A percentile compares a stretch with the other conserved stretches of the same genome.
phyloP scores from a whole-genome alignment of 2,888 invertebrate species.

The Rhaphigaster nebulosa region DNA sequence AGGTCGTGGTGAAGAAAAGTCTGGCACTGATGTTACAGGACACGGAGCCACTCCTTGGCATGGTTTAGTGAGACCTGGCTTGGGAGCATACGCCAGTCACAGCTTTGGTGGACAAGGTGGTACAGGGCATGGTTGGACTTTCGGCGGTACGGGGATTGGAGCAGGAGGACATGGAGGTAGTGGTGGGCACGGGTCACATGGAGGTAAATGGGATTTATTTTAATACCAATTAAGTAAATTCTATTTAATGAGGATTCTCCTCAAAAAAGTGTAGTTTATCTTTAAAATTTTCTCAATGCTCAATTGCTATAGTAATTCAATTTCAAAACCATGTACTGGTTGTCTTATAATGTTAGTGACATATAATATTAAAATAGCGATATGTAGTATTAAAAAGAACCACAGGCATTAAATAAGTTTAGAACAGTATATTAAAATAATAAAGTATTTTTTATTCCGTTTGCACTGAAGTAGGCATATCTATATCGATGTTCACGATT shows the following conservation, averaged over 20 bases:
- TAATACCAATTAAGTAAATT: neutral
- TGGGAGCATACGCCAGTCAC: constrained; percentile 9
- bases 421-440: neutral
- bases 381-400: too few species aligned
- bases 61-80: neutral
- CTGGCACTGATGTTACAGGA: neutral
- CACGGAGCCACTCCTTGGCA: neutral
- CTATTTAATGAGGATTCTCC: too few species aligned
- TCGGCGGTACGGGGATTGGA: neutral
- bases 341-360: neutral
- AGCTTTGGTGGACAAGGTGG: neutral
- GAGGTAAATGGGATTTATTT: neutral
- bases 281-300: neutral
- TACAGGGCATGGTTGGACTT: neutral
- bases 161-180: neutral
- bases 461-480: neutral
- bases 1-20: neutral
- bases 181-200: neutral
- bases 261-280: neutral
- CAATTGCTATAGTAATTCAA: neutral
- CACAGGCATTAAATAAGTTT: too few species aligned
- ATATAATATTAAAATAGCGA: too few species aligned
- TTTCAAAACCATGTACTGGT: neutral
- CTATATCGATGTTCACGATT: neutral
- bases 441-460: neutral